These are phyloP conservation scores for pig (Sus scrofa) DNA, from an alignment of 2,113 vertebrate species.

Conservation along the genomic window DNA sequence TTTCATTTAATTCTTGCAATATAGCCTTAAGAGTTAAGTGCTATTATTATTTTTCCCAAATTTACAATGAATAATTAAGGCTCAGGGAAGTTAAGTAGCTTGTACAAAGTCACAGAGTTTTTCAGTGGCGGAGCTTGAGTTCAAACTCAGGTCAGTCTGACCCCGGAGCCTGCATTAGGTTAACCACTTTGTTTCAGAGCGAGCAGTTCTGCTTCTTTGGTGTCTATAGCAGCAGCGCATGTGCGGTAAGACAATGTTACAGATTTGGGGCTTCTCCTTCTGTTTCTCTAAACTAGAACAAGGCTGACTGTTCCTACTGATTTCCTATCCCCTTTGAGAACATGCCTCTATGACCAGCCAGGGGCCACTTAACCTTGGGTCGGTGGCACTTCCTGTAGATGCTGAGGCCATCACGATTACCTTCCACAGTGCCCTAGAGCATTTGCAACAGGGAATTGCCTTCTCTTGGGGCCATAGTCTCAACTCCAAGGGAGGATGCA, in stretches of 20 bases:
- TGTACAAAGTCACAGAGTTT: not conserved
- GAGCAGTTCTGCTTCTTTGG: slow-evolving; percentile 16
- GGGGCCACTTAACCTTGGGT: not conserved
- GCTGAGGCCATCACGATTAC: not conserved
- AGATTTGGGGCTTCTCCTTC: not conserved
- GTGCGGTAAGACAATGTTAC: not conserved
- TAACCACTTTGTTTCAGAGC: not conserved
- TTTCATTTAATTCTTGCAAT: slow-evolving; percentile 23
- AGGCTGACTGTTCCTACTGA: not conserved
- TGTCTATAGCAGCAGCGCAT: not conserved
- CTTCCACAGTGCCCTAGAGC: not conserved
- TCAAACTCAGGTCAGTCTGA: not conserved
- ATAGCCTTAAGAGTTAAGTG: not conserved
- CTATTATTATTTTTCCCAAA: not conserved
- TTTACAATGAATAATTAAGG: not conserved
- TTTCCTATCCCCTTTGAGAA: not conserved
- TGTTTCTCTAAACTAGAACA: slow-evolving; percentile 41
- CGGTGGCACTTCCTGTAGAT: not conserved
- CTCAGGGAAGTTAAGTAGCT: slow-evolving; percentile 5
- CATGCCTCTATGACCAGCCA: not conserved
- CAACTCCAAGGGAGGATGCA: not conserved
- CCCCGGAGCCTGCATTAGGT: not conserved
- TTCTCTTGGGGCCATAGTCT: not conserved
- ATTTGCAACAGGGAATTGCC: not conserved
- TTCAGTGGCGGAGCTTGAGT: not conserved